These are phyloP conservation scores for Rhizomys pruinosus DNA, from an alignment of 2,113 vertebrate genomes.

Conservation along the genomic window DNA sequence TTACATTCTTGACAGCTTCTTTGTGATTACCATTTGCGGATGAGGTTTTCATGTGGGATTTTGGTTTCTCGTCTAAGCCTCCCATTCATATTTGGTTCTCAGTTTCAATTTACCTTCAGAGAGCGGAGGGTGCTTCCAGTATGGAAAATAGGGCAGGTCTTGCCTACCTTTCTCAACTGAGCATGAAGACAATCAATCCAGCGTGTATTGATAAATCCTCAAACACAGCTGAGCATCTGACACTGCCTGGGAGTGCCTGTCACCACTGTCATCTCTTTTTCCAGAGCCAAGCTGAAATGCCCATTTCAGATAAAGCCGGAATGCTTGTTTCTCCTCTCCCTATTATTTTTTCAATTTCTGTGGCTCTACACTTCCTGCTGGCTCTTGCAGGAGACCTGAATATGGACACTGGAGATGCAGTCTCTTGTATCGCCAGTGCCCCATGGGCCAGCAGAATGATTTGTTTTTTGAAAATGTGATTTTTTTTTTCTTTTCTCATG, in stretches of 20 bases:
- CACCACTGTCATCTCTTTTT: neutral
- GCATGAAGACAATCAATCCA: neutral
- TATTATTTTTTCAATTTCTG: slow-evolving; percentile 12
- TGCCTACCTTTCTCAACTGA: neutral
- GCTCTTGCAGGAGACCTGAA: neutral
- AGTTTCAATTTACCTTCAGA: neutral
- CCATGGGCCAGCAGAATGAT: neutral
- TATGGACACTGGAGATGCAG: neutral
- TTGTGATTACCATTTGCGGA: slow-evolving; percentile 51
- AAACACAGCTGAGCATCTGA: neutral
- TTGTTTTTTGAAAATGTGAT: slow-evolving; percentile 46
- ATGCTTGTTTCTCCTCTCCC: neutral
- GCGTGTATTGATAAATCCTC: fast-evolving
- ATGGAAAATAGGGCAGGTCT: fast-evolving
- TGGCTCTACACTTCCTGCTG: neutral
- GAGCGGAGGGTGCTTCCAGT: neutral
- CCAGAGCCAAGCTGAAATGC: neutral
- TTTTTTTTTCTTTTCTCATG: slow-evolving; percentile 42
- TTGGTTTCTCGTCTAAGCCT: slow-evolving; percentile 19
- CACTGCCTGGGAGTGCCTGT: neutral
- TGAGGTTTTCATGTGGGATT: slow-evolving; percentile 11
- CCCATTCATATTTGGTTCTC: slow-evolving; percentile 44
- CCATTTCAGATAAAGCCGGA: neutral
- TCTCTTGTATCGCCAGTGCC: neutral
- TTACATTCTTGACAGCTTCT: slow-evolving; percentile 41